Conservation (phyloP, 1,140 invertebrate genomes). For the Cyclargus thomasi region DNA sequence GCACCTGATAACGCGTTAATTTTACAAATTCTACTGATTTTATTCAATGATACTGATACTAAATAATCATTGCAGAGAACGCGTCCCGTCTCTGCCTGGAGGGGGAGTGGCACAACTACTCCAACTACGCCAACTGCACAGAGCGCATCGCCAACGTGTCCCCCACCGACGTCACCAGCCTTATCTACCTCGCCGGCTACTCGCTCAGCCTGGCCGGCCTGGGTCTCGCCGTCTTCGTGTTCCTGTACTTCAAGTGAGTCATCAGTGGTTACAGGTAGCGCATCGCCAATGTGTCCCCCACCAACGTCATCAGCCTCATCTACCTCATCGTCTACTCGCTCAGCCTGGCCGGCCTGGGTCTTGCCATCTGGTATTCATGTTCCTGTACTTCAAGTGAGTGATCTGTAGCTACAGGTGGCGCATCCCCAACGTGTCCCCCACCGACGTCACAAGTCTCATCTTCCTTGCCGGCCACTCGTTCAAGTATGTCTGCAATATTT, state of each 20-base stretch:
- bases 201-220: constrained; percentile 85
- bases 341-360: constrained; percentile 83
- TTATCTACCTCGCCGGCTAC: constrained; percentile 86
- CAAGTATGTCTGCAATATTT: constrained; percentile 84
- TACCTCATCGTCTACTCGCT: constrained; percentile 86
- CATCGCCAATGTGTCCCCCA: constrained; percentile 57
- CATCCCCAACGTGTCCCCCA: constrained; percentile 57
- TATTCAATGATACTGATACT: no score
- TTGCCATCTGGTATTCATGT: constrained; percentile 88
- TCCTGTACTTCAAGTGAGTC: constrained; percentile 89
- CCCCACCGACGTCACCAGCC: constrained; percentile 77
- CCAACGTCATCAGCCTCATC: constrained; percentile 79
- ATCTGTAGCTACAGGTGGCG: constrained; percentile 72
- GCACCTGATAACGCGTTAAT: no score
- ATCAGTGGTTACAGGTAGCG: constrained; percentile 72
- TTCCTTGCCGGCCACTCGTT: constrained; percentile 86
- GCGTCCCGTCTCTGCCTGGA: constrained; percentile 82
- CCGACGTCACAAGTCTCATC: constrained; percentile 79
- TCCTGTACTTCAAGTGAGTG: constrained; percentile 89
- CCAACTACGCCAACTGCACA: constrained; percentile 81
- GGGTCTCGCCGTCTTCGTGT: constrained; percentile 84
- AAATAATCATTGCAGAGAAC: constrained; percentile 78
- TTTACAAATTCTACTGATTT: no score
- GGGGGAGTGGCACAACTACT: constrained; percentile 82
- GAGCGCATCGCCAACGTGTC: constrained; percentile 65